A percentile compares a stretch with the other conserved stretches of the same genome.
These are phyloP conservation scores for Drosophila simulans DNA, from an alignment of 1,140 invertebrate genomes.

Conservation along the genomic window DNA sequence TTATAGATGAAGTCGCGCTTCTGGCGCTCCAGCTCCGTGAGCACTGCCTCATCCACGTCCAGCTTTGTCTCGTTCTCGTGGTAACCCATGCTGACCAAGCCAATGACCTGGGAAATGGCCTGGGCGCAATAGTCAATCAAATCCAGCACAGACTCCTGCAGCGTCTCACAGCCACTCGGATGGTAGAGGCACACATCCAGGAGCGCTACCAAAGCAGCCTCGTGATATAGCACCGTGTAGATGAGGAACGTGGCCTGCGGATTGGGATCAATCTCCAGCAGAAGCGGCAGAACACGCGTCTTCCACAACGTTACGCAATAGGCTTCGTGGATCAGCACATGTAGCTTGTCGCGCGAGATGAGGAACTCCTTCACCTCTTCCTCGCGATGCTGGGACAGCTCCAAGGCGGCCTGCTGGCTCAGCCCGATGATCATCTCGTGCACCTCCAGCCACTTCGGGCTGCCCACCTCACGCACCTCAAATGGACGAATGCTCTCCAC, in stretches of 20 bases:
- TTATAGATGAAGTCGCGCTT: constrained; percentile 89
- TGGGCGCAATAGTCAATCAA: constrained; percentile 90
- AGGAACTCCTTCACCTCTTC: constrained; percentile 89
- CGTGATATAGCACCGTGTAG: constrained; percentile 91
- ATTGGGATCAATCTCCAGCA: constrained; percentile 88
- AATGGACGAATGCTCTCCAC: constrained; percentile 78
- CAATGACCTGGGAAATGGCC: constrained; percentile 86
- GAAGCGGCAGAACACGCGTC: constrained; percentile 89
- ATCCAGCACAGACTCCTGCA: constrained; percentile 89
- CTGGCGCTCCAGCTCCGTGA: constrained; percentile 88
- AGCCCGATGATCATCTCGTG: constrained; percentile 91
- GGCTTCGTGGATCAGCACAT: constrained; percentile 90
- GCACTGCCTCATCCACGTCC: constrained; percentile 84
- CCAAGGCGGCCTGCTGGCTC: constrained; percentile 91
- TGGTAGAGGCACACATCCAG: constrained; percentile 91
- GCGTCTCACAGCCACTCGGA: constrained; percentile 88
- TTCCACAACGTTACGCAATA: constrained; percentile 92
- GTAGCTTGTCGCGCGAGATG: constrained; percentile 86
- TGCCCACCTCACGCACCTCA: constrained; percentile 74
- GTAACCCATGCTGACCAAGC: constrained; percentile 82
- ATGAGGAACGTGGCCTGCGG: constrained; percentile 89
- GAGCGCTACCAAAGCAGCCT: constrained; percentile 88
- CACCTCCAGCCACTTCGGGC: constrained; percentile 89
- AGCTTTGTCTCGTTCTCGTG: constrained; percentile 78
- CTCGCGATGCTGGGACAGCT: constrained; percentile 88